Evolutionary conservation across 2,888 invertebrate genomes (phyloP), one percentile per base, ranked within the genome.

Genomic region (Odontocerum albicorne): DNA sequence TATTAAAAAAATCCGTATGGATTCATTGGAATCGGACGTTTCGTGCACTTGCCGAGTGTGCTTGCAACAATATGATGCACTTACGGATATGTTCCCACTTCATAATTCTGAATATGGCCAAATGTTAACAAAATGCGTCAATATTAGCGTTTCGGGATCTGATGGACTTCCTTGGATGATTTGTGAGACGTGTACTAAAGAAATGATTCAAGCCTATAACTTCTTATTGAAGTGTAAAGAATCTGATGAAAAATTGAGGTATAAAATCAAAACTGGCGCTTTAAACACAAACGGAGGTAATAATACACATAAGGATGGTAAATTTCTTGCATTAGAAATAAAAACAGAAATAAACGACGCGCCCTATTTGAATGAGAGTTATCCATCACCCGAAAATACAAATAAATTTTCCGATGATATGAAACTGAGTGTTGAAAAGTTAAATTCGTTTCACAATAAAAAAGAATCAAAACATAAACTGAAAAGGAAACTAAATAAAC

Each of bases 181-280:
- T 8, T 59, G 59, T 20, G 32, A 36, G 10, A 12, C 22, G 6
- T 59, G 59, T 52, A 15, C 39, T 4, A 6, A 44, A 7, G 49
- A 55, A 38, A 38, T 59, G 21, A 38, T 46, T 7, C 19, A 45
- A 15, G 54, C 46, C 1, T 46, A 58, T 22, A 38, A 35, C 4
- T 55, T 58, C 51, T 22, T 58, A 3, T 21, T 42, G n/a, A 55
- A 52, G 38, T 55, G 55, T 31, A 38, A 35, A 33, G 38, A 55
- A 19, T 39, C 59, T 13, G 55, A 59, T 13, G 27, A 40, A 16
- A 42, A 33, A 33, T 16, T 51, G 12, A 40, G 42, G 17, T 22
- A 47, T 7, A 7, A 21, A 21, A 16, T 32, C n/a, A 12, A 45
- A 42, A 27, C 27, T n/a, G 19, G 46, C 12, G 8, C 22, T 42